Percentiles rank a stretch among this genome's conserved stretches.
Conservation (phyloP, 64 coral and sea anemone species). For the Astreopora myriophthalma region DNA sequence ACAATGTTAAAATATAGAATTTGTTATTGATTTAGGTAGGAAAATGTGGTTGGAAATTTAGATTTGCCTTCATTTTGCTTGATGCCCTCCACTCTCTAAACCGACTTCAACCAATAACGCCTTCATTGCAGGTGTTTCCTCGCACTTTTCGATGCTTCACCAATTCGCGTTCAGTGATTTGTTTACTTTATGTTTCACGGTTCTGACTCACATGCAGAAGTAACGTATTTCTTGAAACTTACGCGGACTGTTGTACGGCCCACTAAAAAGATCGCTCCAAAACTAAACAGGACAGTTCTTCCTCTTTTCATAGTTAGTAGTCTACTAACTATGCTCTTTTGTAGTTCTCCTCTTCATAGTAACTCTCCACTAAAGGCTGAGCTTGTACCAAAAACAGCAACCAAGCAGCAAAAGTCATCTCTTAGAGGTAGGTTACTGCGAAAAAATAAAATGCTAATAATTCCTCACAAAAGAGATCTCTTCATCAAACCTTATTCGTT, state of each 20-base stretch:
- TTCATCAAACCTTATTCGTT: background rate
- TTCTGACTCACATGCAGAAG: no score
- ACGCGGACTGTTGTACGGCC: no score
- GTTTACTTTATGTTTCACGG: no score
- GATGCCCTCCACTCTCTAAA: no score
- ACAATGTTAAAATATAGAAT: background rate
- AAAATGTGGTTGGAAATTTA: no score
- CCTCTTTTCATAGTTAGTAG: no score
- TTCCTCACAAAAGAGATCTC: background rate
- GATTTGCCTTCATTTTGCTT: background rate
- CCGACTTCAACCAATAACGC: no score
- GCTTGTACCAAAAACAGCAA: slow-evolving; percentile 73
- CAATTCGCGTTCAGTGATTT: no score
- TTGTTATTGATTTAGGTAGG: background rate
- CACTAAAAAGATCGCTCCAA: no score
- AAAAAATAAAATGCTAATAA: background rate
- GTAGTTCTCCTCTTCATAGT: slow-evolving; percentile 71
- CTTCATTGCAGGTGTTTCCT: no score
- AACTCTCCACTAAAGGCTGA: slow-evolving; percentile 94
- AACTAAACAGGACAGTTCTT: background rate
- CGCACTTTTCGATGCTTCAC: background rate
- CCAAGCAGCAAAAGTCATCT: slow-evolving; percentile 32
- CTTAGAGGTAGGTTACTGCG: slow-evolving; percentile 10
- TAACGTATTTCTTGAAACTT: no score
- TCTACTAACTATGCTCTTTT: no score